phyloP scores from a whole-genome alignment of 2,888 invertebrate genomes.

The Folsomia manolachei region DNA sequence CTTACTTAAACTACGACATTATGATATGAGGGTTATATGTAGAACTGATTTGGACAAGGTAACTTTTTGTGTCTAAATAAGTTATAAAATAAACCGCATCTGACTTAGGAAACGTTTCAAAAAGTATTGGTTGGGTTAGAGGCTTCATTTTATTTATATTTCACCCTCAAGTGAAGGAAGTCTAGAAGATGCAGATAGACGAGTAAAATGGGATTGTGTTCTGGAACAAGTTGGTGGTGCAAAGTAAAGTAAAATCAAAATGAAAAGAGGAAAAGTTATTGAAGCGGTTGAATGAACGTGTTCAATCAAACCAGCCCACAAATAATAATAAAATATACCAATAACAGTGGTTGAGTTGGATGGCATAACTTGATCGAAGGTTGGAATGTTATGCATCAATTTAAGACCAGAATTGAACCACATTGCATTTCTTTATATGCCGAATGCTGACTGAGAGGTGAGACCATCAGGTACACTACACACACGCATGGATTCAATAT shows the following conservation, averaged over 20 bases:
- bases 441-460: no score
- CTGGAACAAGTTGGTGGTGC: no score
- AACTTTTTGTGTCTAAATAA: background rate
- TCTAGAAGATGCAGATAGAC: no score
- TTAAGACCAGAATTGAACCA: conserved; percentile 18
- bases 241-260: background rate
- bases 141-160: no score
- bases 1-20: background rate
- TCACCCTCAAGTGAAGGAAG: no score
- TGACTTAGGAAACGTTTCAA: background rate
- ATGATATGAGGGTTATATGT: background rate
- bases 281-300: conserved; percentile 37
- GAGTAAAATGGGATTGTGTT: no score
- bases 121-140: background rate
- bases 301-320: conserved; percentile 34
- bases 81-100: background rate
- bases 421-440: no score
- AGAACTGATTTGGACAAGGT: background rate
- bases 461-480: background rate
- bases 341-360: conserved; percentile 9
- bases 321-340: conserved; percentile 24
- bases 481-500: background rate
- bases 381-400: conserved; percentile 18
- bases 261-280: conserved; percentile 34
- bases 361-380: conserved; percentile 19